Base-by-base conservation (phyloP, 2,113 vertebrate genomes). In the Lonchura striata region DNA sequence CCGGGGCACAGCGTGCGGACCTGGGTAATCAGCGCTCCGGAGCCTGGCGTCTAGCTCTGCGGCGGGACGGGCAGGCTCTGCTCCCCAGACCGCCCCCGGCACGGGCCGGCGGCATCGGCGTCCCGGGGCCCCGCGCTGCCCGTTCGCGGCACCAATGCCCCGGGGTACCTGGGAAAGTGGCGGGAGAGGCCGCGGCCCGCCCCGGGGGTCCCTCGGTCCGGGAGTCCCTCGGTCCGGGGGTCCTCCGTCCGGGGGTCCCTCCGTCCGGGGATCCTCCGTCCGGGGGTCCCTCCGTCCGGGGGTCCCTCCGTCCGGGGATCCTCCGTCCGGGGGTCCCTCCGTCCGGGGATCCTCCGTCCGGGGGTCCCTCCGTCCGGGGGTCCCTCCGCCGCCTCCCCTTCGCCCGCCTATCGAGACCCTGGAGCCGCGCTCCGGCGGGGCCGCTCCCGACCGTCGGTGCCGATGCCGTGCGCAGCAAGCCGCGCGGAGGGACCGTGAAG, bases 81-180 rank as follows among this genome's bases (percentile, higher is more conserved):
- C 74, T 79, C 10, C 37, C 20, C 61, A 1, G 1, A 21, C 5
- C 3, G 23, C 21, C 11, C 27, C 31, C 7, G 12, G 27, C 10
- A 9, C 35, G 7, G 24, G 12, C 15, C 35, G 44, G 42, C 30
- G 18, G 14, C 46, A 4, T 16, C 8, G 8, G 27, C 21, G 27
- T 10, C 41, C n/a, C 5, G 44, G 9, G 21, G 5, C 23, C 3
- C 59, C 23, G 33, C 44, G 6, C 2, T 9, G 44, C 27, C 18
- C 31, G 1, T 46, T 27, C 46, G 20, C 21, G 22, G 5, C 54
- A 6, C 7, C 35, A 21, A 1, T 1, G 41, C 13, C 16, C 11
- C 19, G 13, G 52, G 12, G 10, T 17, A 6, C 39, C 19, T 4
- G 24, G 19, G 31, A 5, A 15, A 10, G 27, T 9, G 31, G 53